phyloP scores from a whole-genome alignment of 2,113 vertebrate species.

The Pterocles gutturalis region DNA sequence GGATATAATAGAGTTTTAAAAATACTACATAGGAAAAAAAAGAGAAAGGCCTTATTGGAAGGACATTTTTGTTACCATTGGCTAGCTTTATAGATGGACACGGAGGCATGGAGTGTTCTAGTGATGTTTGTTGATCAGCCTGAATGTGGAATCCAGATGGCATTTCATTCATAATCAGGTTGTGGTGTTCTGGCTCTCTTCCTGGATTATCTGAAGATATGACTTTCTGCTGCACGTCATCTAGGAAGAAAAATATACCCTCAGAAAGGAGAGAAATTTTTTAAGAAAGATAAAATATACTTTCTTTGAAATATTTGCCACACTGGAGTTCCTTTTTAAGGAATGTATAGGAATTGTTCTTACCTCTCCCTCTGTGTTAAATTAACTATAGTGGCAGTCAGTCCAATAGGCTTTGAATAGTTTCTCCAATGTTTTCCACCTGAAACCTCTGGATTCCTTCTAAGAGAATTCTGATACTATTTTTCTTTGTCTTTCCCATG shows the following conservation, averaged over 20 bases:
- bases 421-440: not conserved
- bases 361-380: not conserved
- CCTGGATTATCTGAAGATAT: not conserved
- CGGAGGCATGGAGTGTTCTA: not conserved
- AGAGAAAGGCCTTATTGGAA: not conserved
- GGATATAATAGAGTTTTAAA: not conserved
- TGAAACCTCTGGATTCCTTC: not conserved
- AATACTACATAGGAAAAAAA: not conserved
- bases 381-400: not conserved
- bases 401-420: not conserved
- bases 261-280: not conserved
- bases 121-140: not conserved
- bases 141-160: constrained; percentile 35
- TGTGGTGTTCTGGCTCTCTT: constrained; percentile 32
- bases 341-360: not conserved
- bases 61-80: not conserved
- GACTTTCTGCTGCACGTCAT: not conserved
- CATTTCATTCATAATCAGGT: constrained; percentile 43
- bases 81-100: not conserved
- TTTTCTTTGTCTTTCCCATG: not conserved
- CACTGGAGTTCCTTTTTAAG: not conserved
- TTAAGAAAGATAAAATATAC: not conserved
- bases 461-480: not conserved
- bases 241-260: not conserved
- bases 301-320: not conserved